Conservation (phyloP, 2,888 invertebrate species). For the Idaea straminata region DNA sequence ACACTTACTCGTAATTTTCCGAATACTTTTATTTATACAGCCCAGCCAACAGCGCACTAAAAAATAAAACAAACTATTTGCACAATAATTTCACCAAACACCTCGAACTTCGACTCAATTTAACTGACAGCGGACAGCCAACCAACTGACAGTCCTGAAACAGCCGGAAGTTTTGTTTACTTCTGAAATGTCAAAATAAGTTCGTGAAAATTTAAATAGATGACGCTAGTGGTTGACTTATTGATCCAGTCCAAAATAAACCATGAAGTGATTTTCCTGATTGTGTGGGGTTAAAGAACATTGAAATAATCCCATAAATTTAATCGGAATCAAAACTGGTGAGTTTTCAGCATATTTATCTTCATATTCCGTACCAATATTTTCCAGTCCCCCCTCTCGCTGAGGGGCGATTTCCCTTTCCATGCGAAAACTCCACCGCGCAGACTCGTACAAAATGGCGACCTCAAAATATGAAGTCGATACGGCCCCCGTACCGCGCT, state of each 20-base stretch:
- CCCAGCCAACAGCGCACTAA: too few relatives aligned
- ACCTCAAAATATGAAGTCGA: constrained; percentile 75
- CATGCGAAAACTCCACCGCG: constrained; percentile 79
- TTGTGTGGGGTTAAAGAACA: constrained; percentile 42
- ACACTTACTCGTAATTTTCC: too few relatives aligned
- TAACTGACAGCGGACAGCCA: neutral
- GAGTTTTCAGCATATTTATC: constrained; percentile 44
- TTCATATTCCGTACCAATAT: constrained; percentile 44
- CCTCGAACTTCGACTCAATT: too few relatives aligned
- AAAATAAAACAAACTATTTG: too few relatives aligned
- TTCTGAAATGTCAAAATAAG: constrained; percentile 54
- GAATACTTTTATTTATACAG: too few relatives aligned
- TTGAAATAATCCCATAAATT: constrained; percentile 42
- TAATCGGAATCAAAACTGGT: constrained; percentile 49
- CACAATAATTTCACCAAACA: too few relatives aligned
- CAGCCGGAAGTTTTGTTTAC: constrained; percentile 46
- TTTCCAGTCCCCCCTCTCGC: constrained; percentile 66
- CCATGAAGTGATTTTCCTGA: constrained; percentile 58
- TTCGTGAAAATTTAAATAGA: constrained; percentile 56
- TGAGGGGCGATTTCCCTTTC: constrained; percentile 77
- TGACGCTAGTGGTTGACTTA: constrained; percentile 63
- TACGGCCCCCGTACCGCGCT: constrained; percentile 69
- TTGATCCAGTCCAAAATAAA: constrained; percentile 77
- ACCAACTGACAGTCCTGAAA: constrained; percentile 8
- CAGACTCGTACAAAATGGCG: constrained; percentile 87